Conservation (phyloP, 1,140 invertebrate species). For the Armadillidium nasatum region DNA sequence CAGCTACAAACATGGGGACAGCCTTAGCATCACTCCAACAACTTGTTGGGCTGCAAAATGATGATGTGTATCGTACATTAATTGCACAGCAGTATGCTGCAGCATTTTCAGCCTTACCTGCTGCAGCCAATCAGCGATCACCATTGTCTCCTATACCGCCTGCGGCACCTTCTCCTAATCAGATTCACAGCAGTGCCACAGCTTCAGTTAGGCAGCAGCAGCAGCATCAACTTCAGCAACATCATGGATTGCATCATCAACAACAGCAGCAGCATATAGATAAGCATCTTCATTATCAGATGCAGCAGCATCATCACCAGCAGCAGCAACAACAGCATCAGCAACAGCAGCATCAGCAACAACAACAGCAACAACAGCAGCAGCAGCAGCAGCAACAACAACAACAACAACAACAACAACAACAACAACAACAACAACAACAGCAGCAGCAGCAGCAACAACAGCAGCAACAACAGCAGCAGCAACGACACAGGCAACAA, state of each 20-base stretch:
- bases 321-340: not conserved
- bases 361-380: not conserved
- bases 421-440: not conserved
- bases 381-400: not conserved
- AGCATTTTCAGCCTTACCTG: not conserved
- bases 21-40: conserved; percentile 41
- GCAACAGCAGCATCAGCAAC: not conserved
- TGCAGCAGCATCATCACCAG: not conserved
- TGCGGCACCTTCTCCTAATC: conserved; percentile 17
- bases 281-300: not conserved
- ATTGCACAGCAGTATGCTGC: conserved; percentile 40
- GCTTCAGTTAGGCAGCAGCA: conserved; percentile 10
- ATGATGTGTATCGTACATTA: conserved; percentile 37
- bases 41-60: conserved; percentile 29
- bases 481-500: not conserved
- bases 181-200: conserved; percentile 9
- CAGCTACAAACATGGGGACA: conserved; percentile 28
- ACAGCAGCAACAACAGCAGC: not conserved
- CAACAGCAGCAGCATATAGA: conserved; percentile 9
- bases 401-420: not conserved
- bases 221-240: conserved; percentile 7
- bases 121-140: conserved; percentile 28
- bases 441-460: not conserved
- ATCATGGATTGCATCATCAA: not conserved
- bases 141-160: conserved; percentile 23